Conservation (phyloP, 2,888 invertebrate genomes). For the Neoitamus cyanurus region DNA sequence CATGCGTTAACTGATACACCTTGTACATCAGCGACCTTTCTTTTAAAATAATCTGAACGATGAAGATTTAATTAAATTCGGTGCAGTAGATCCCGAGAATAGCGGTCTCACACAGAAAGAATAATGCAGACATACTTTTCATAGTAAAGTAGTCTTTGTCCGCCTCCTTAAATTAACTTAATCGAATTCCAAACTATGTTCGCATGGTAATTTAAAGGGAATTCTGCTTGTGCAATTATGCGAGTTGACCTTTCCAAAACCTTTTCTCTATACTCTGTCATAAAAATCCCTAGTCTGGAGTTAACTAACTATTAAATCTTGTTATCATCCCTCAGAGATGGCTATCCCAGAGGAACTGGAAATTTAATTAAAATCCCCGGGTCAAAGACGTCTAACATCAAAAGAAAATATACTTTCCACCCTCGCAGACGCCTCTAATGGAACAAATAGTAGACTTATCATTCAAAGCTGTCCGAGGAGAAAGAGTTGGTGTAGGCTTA, state of each 20-base stretch:
- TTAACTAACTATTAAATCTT: background rate
- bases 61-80: too few relatives aligned
- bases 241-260: background rate
- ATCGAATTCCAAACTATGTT: too few relatives aligned
- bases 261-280: background rate
- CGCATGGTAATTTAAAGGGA: background rate
- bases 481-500: background rate
- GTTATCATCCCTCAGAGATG: background rate
- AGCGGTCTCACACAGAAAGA: too few relatives aligned
- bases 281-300: background rate
- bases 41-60: too few relatives aligned
- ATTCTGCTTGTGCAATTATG: background rate
- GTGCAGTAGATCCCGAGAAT: too few relatives aligned
- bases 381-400: background rate
- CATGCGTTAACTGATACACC: too few relatives aligned
- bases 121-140: too few relatives aligned
- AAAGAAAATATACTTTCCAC: background rate
- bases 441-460: slow-evolving; percentile 12
- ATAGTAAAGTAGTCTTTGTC: too few relatives aligned
- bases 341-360: background rate
- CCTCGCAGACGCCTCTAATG: background rate
- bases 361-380: slow-evolving; percentile 4
- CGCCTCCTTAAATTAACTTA: too few relatives aligned
- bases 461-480: background rate
- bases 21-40: too few relatives aligned